phyloP scores from a whole-genome alignment of 1,140 invertebrate species.

The Arctopsyche grandis region DNA sequence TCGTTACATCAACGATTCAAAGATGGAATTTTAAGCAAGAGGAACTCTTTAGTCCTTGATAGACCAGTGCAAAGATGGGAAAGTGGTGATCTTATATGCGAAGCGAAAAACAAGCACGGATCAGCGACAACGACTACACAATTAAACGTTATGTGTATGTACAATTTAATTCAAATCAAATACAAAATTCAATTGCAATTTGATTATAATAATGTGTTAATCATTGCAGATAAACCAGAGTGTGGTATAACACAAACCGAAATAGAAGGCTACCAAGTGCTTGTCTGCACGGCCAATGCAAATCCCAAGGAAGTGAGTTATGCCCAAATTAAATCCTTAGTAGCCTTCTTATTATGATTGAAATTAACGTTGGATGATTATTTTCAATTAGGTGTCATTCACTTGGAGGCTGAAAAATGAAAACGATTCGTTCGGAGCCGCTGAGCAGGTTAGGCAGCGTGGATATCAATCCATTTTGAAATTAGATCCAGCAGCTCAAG shows the following conservation, averaged over 20 bases:
- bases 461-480: conserved; percentile 73
- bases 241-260: conserved; percentile 81
- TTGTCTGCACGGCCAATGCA: conserved; percentile 82
- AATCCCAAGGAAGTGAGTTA: conserved; percentile 77
- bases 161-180: neutral
- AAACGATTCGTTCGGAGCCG: conserved; percentile 78
- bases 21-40: conserved; percentile 62
- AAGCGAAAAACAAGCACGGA: conserved; percentile 82
- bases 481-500: conserved; percentile 72
- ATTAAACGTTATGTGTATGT: conserved; percentile 86
- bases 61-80: conserved; percentile 70
- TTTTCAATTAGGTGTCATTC: conserved; percentile 71
- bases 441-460: conserved; percentile 65
- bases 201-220: conserved; percentile 19
- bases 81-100: conserved; percentile 79
- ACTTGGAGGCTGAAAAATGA: conserved; percentile 85
- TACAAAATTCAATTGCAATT: conserved; percentile 23
- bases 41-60: conserved; percentile 65
- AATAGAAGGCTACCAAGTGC: conserved; percentile 76
- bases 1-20: conserved; percentile 32
- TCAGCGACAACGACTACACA: conserved; percentile 70
- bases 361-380: neutral
- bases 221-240: conserved; percentile 79
- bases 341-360: neutral
- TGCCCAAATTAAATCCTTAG: neutral